Evolutionary conservation across 1,140 invertebrate species (phyloP).

Genomic region (Eulimnadia texana): DNA sequence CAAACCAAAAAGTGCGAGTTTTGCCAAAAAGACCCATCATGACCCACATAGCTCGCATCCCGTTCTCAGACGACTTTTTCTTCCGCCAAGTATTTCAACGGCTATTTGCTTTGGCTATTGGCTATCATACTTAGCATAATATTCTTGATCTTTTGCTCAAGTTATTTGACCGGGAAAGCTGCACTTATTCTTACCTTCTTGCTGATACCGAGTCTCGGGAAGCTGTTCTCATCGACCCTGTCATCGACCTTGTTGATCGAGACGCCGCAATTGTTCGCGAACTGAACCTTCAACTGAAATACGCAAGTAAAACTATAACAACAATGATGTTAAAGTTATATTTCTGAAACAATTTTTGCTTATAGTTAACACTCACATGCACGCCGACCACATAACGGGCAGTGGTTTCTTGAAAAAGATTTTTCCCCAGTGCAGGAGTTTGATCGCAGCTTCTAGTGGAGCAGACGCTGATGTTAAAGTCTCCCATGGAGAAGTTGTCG

Average conservation of each 20-base stretch:
- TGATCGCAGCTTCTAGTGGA: constrained; percentile 67
- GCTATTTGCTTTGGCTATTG: background rate
- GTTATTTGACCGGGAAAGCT: constrained; percentile 82
- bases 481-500: constrained; percentile 47
- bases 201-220: constrained; percentile 60
- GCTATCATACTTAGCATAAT: background rate
- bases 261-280: constrained; percentile 66
- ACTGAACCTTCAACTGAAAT: constrained; percentile 68
- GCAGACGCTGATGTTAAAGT: constrained; percentile 74
- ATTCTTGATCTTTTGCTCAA: constrained; percentile 29
- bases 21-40: background rate
- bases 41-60: background rate
- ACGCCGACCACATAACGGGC: constrained; percentile 96
- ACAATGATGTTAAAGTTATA: constrained; percentile 23
- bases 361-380: constrained; percentile 98
- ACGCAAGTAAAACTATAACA: constrained; percentile 77
- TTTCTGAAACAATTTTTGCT: background rate
- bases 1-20: background rate
- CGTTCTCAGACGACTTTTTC: constrained; percentile 16
- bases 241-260: constrained; percentile 70
- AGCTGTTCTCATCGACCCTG: constrained; percentile 91
- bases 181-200: constrained; percentile 91
- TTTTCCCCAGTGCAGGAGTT: constrained; percentile 58
- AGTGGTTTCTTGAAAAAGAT: constrained; percentile 71
- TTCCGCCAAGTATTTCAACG: constrained; percentile 20